Conservation (phyloP, 2,113 vertebrate genomes). For the Collichthys lucidus region DNA sequence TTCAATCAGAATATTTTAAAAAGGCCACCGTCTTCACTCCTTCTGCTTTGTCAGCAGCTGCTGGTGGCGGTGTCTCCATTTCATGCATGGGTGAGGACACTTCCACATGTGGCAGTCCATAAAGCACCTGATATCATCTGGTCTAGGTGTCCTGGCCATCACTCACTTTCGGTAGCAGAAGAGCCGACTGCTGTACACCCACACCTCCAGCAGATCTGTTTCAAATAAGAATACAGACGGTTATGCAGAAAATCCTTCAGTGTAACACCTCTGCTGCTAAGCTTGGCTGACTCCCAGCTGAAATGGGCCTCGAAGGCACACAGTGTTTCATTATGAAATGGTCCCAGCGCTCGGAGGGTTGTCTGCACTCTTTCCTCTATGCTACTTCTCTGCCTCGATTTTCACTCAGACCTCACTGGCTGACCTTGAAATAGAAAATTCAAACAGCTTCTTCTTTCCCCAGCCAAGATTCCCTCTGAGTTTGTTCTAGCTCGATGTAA, state of each 20-base stretch:
- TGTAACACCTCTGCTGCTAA: constrained; percentile 25
- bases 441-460: constrained; percentile 14
- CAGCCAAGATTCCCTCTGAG: constrained; percentile 29
- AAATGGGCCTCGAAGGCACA: constrained; percentile 32
- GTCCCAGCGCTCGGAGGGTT: constrained; percentile 7
- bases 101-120: not conserved
- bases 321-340: constrained; percentile 41
- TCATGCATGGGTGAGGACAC: constrained; percentile 21
- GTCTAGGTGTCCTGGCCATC: not conserved
- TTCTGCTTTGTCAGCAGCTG: constrained; percentile 3
- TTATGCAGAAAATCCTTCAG: not conserved
- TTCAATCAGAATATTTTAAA: not conserved
- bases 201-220: not conserved
- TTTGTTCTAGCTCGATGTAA: constrained; percentile 6
- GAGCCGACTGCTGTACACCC: not conserved
- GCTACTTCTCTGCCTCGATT: constrained; percentile 19
- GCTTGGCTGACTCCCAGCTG: constrained; percentile 24
- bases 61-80: not conserved
- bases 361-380: constrained; percentile 1
- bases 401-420: constrained; percentile 28
- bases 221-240: not conserved
- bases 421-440: constrained; percentile 49
- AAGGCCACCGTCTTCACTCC: not conserved
- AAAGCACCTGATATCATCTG: not conserved
- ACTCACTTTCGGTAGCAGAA: not conserved